Base-by-base conservation (phyloP, 2,797 vertebrate species). In the Manis javanica region DNA sequence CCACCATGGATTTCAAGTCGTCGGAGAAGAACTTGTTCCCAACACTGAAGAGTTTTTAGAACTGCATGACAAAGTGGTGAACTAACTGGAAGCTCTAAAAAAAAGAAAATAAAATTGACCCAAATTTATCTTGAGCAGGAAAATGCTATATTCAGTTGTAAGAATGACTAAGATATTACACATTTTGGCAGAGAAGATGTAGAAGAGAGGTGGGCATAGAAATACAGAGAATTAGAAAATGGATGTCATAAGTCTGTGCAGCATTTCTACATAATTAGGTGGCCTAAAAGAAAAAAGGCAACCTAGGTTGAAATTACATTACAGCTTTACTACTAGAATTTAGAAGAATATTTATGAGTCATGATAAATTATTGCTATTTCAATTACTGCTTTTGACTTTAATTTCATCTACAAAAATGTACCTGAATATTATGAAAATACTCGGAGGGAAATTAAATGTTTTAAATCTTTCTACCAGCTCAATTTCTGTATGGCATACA, bases 11-110 rank as follows among this genome's bases (percentile, higher is more conserved):
- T 98, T 98, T 99, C 99, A 98, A 99, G 98, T 96, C 99, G 98
- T 97, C 99, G 99, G 84, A 99, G 98, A 90, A 99, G 98, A 98
- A 99, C 99, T 98, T 99, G 99, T 95, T 99, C 99, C 99, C 99
- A 99, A 79, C 99, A 99, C 86, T 99, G 99, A 24, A 99, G 98
- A 3, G 99, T 99, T 98, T 99, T 99, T 93, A 99, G 98, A 94
- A 99, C 99, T 9, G 99, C 98, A 92, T 99, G 99, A 98, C 99
- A 99, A 94, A 99, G 98, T 0, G 99, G 99, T 77, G 99, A 99
- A 95, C 98, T 99, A 98, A 99, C 99, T 24, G 99, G 99, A 97
- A 99, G 99, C 95, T 99, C 99, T 99, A 96, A 63, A 98, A 63
- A 98, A 96, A 77, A 34, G 96, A 74, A 98, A 91, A 96, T 26